Evolutionary conservation across 2,797 vertebrate species (phyloP).

Genomic region (Amniataba percoides): DNA sequence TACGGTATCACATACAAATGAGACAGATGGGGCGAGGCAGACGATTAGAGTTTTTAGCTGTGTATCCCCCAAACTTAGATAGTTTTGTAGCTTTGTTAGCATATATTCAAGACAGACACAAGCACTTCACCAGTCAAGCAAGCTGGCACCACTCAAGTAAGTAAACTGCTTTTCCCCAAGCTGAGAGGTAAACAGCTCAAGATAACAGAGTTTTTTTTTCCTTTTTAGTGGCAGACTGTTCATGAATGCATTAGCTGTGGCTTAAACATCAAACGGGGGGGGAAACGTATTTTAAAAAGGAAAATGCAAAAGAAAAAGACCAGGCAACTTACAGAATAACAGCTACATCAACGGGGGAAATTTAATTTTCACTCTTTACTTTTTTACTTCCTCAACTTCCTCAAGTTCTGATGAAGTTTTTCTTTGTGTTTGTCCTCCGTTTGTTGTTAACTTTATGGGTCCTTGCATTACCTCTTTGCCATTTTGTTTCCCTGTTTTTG

Average conservation of each 20-base stretch:
- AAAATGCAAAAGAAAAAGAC: conserved; percentile 52
- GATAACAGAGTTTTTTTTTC: conserved; percentile 53
- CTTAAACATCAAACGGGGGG: conserved; percentile 68
- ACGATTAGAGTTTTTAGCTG: conserved; percentile 38
- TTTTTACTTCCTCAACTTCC: conserved; percentile 28
- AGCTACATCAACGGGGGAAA: conserved; percentile 54
- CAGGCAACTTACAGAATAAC: conserved; percentile 31
- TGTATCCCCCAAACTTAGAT: conserved; percentile 24
- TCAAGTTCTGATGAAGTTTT: conserved; percentile 53
- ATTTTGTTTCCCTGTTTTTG: conserved; percentile 45
- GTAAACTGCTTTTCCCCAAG: conserved; percentile 61
- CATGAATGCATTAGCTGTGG: conserved; percentile 74
- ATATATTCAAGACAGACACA: conserved; percentile 59
- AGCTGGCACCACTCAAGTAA: conserved; percentile 61
- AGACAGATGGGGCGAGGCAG: conserved; percentile 44
- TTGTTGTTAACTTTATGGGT: conserved; percentile 43
- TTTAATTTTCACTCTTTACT: conserved; percentile 51
- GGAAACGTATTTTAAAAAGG: conserved; percentile 47
- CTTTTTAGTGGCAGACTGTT: conserved; percentile 64
- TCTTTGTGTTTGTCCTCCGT: conserved; percentile 44
- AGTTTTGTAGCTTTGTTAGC: conserved; percentile 53
- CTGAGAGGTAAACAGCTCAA: conserved; percentile 67
- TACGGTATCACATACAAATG: conserved; percentile 16
- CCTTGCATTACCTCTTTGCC: conserved; percentile 44
- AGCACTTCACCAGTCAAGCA: conserved; percentile 53